Percentiles rank a stretch among this genome's conserved stretches.
phyloP scores from a whole-genome alignment of 2,888 invertebrate genomes.

The Malthinus flaveolus region DNA sequence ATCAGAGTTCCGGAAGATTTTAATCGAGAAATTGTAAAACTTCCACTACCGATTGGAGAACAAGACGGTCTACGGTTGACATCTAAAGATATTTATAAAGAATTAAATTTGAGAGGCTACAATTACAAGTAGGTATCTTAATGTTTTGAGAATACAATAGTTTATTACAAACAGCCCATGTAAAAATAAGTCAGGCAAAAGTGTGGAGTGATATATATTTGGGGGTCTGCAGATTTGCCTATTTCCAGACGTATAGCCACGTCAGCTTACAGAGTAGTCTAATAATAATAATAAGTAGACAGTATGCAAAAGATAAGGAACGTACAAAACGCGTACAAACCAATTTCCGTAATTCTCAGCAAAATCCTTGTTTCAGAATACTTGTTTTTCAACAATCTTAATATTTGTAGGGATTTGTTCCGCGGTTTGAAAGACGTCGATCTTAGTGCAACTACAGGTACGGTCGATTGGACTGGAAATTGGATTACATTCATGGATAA shows the following conservation, averaged over 20 bases:
- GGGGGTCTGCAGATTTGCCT: neutral
- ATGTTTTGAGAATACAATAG: no score
- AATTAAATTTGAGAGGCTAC: conserved; percentile 71
- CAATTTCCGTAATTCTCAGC: neutral
- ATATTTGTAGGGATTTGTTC: conserved; percentile 38
- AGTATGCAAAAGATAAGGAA: no score
- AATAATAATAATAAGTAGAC: neutral
- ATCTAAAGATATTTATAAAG: conserved; percentile 51
- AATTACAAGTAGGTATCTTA: conserved; percentile 47
- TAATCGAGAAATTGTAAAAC: neutral
- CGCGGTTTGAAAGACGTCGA: conserved; percentile 34
- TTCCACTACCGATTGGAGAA: neutral
- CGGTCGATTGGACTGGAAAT: conserved; percentile 73
- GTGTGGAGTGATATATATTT: neutral
- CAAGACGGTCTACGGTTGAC: neutral
- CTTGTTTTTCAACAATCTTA: no score
- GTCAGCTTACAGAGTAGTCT: no score
- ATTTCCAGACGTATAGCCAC: no score
- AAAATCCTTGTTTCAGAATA: neutral
- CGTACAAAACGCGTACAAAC: no score
- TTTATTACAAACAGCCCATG: no score
- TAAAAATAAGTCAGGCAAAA: neutral
- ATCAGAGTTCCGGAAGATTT: conserved; percentile 6
- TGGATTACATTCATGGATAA: conserved; percentile 90
- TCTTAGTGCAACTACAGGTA: conserved; percentile 53